Base-by-base conservation (phyloP, 2,797 vertebrate genomes). In the Tympanoctomys barrerae region DNA sequence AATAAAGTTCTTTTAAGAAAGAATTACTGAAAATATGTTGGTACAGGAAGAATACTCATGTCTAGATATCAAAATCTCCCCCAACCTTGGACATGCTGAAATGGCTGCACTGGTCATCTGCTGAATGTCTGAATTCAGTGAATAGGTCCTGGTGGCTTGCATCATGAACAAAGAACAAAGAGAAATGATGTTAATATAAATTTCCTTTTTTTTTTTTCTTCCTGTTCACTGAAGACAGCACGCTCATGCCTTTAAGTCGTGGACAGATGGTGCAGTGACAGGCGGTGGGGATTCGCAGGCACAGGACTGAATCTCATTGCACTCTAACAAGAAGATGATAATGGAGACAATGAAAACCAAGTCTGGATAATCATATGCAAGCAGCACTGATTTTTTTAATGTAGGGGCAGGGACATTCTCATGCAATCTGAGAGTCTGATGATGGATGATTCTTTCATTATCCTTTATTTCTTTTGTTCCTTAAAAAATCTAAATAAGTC, bases 221-320 rank as follows among this genome's bases (percentile, higher is more conserved):
- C 83, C 91, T 95, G 33, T 97, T 97, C 90, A 42, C 33, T 59
- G 75, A 92, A 96, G 95, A 87, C 89, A 86, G 93, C 24, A 4
- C 66, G 90, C 94, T 84, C 81, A 62, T 78, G 96, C 94, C 94
- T 96, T 71, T 75, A 96, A 96, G 96, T 90, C 2, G 8, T 83
- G 94, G 97, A 91, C 97, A 98, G 97, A 98, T 97, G 97, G 97
- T 31, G 87, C 57, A 1, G 61, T 96, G 97, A 98, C 97, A 97
- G 97, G 97, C 77, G 2, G n/a, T 80, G 97, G 89, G 85, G 39
- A 90, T 73, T 96, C 95, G 83, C 7, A 88, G 86, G 93, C 83
- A 84, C 87, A 36, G 89, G 91, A 66, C 59, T 92, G 97, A 96
- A 97, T 98, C 95, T 97, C 97, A 97, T 97, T 98, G 97, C 73